Evolutionary conservation across 2,113 vertebrate genomes (phyloP).

Genomic region (Zapornia atra): DNA sequence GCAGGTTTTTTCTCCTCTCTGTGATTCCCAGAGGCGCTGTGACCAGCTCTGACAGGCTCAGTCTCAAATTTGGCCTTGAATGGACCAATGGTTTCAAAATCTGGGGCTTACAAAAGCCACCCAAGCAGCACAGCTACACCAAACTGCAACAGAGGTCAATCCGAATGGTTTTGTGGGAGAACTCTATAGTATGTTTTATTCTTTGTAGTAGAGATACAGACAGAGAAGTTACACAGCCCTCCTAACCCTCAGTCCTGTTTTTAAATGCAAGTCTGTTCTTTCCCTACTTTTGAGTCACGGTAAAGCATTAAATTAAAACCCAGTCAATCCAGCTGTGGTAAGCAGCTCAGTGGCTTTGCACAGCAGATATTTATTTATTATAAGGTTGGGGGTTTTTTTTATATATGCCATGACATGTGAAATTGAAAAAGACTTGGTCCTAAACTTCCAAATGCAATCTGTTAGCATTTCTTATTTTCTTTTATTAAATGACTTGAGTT

Average conservation of each 20-base stretch:
- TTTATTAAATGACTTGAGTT: not conserved
- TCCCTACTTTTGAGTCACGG: not conserved
- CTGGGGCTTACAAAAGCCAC: no score
- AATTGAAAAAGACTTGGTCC: not conserved
- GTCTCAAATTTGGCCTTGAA: no score
- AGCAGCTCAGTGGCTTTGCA: not conserved
- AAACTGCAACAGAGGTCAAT: not conserved
- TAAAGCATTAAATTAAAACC: not conserved
- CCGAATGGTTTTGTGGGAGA: not conserved
- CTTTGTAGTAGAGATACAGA: not conserved
- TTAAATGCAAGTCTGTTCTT: not conserved
- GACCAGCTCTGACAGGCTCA: no score
- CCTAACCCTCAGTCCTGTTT: not conserved
- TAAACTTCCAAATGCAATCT: not conserved
- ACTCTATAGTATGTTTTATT: not conserved
- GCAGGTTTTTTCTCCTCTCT: no score
- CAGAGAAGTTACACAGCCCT: not conserved
- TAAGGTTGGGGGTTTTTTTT: not conserved
- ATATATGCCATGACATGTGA: not conserved
- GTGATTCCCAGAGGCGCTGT: no score
- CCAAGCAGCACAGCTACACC: no score
- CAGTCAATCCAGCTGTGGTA: not conserved
- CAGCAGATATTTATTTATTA: not conserved
- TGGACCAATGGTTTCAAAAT: no score
- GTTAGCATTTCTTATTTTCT: not conserved